Base-by-base conservation (phyloP, 2,888 invertebrate genomes). In the Paralinhomoeus sp. region DNA sequence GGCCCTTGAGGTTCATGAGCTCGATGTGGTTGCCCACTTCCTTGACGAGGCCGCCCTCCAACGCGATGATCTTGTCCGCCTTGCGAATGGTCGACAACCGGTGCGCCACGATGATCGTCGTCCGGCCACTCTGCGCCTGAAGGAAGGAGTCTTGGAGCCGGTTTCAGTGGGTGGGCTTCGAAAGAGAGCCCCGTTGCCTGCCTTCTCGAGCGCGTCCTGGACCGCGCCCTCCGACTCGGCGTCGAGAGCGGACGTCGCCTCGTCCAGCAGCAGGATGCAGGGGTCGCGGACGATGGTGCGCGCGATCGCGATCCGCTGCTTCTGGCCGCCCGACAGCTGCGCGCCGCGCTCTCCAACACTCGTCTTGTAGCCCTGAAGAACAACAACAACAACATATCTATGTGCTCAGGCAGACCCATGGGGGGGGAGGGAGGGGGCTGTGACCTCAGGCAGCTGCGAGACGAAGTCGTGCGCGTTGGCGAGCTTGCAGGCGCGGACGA, bases 21-120 rank as follows among this genome's bases (percentile, higher is more conserved):
- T 77, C 70, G 1, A 66, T 54, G 58, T 79, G 78, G 1, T 72
- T 74, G 46, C 79, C 79, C 48, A 67, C 68, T 58, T 80, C 79
- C 3, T 54, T 54, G 20, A 66, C 58, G 20, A 57, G 17, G 35
- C 66, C 60, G 37, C 53, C 47, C 40, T 62, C 56, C 48, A 68
- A 57, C 2, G 63, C 63, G 46, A 60, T 61, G 35, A 69, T 69
- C 36, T 60, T 53, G 49, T 67, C 67, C 17, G 68, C 68, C 24
- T 61, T 66, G 51, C 62, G 57, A 35, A 69, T 64, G 5, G 68
- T 69, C 12, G 67, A 67, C 44, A 69, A 53, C 21, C 69, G 58
- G 48, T 65, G 64, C n/a, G 66, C 66, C 12, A 66, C 58, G 1
- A 66, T 60, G 31, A 66, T 56, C 1, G 66, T 66, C 1, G 66